These are phyloP conservation scores for Meleagris gallopavo DNA, from an alignment of 2,113 vertebrate species.

Conservation along the genomic window DNA sequence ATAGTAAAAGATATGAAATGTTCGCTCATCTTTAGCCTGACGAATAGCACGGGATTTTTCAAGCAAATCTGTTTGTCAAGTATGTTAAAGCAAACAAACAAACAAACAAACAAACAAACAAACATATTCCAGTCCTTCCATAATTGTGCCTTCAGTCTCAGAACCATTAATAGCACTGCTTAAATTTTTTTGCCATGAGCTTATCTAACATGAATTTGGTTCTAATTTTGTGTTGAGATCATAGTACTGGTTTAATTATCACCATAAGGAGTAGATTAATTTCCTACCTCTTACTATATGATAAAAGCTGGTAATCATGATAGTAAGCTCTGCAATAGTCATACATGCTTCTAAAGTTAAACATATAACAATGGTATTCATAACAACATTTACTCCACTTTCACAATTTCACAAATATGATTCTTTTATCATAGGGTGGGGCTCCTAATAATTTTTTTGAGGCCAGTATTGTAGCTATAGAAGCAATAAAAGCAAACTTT, in stretches of 20 bases:
- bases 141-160: background rate
- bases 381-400: background rate
- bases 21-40: constrained; percentile 83
- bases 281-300: background rate
- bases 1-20: constrained; percentile 87
- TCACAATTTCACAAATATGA: background rate
- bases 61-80: constrained; percentile 78
- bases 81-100: constrained; percentile 50
- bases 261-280: background rate
- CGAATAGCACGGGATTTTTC: constrained; percentile 86
- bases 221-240: background rate
- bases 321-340: background rate
- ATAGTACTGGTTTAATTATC: background rate
- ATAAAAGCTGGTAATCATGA: background rate
- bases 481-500: background rate
- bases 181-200: background rate
- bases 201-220: background rate
- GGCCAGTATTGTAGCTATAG: background rate
- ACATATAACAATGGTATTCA: background rate
- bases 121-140: background rate
- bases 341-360: background rate
- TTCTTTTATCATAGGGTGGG: background rate
- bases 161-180: background rate
- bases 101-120: background rate
- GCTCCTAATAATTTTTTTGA: background rate